A percentile compares a stretch with the other conserved stretches of the same genome.
Evolutionary conservation across 2,888 invertebrate genomes (phyloP).

Genomic region (Sinopyrophorus schimmeli): DNA sequence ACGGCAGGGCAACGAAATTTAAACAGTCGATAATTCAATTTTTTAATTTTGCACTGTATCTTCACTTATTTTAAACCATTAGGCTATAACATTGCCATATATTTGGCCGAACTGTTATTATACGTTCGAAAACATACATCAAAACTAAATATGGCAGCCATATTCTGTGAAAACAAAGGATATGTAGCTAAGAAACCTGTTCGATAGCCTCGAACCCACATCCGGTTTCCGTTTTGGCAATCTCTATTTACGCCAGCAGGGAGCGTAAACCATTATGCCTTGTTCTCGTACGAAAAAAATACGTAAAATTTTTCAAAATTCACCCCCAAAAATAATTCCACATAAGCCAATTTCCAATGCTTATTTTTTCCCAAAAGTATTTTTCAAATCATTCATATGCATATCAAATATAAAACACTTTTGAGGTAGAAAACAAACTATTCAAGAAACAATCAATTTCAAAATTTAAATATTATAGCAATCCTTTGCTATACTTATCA

Average conservation of each 20-base stretch:
- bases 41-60: constrained; percentile 54
- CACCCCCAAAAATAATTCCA: too few relatives aligned
- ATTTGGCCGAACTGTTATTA: constrained; percentile 51
- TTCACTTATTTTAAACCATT: constrained; percentile 48
- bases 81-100: constrained; percentile 51
- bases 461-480: too few relatives aligned
- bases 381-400: too few relatives aligned
- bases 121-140: constrained; percentile 75
- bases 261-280: constrained; percentile 23
- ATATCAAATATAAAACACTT: too few relatives aligned
- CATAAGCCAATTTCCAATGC: too few relatives aligned
- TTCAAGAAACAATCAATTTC: too few relatives aligned
- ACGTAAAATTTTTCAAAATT: not conserved
- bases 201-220: constrained; percentile 53
- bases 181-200: constrained; percentile 55
- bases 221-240: constrained; percentile 50
- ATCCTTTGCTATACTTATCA: too few relatives aligned
- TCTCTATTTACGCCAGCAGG: constrained; percentile 27
- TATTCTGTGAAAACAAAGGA: constrained; percentile 80
- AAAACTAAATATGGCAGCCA: constrained; percentile 86
- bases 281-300: constrained; percentile 3
- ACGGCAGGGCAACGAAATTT: constrained; percentile 52
- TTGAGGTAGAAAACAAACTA: too few relatives aligned
- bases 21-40: constrained; percentile 51
- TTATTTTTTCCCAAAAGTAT: too few relatives aligned